Conservation (phyloP, 1,140 invertebrate species). For the Conus betulinus region DNA sequence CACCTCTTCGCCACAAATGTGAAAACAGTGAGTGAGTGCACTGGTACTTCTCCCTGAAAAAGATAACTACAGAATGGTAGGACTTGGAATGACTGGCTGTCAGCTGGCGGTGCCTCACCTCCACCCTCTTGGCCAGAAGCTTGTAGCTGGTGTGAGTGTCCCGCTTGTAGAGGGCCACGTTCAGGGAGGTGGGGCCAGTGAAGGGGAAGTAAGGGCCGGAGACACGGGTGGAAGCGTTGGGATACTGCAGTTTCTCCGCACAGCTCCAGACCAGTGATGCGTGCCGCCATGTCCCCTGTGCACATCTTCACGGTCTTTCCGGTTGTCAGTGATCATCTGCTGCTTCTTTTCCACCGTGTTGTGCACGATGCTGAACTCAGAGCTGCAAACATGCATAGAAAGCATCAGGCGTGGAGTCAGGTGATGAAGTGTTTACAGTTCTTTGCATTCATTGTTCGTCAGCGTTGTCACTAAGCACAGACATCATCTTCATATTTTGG, state of each 20-base stretch:
- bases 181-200: conserved; percentile 87
- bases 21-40: no score
- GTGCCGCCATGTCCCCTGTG: conserved; percentile 63
- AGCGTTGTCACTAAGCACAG: no score
- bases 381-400: background rate
- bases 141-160: conserved; percentile 80
- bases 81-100: no score
- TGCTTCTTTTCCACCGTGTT: conserved; percentile 21
- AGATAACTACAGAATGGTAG: no score
- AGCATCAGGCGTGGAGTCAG: no score
- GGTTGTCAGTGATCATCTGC: conserved; percentile 74
- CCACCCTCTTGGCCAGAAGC: conserved; percentile 69
- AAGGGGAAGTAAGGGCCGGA: conserved; percentile 85
- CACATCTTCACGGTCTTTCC: conserved; percentile 80
- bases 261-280: conserved; percentile 86
- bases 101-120: conserved; percentile 48
- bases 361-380: conserved; percentile 26
- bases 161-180: conserved; percentile 86
- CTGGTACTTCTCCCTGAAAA: no score
- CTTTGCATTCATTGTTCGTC: no score
- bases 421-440: no score
- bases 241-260: conserved; percentile 87
- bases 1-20: no score
- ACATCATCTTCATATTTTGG: no score
- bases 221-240: conserved; percentile 80